Percentiles rank a stretch among this genome's conserved stretches.
Evolutionary conservation across 53 echinoderm and acorn worm genomes (phyloP).

Genomic region (Zoroaster sp.): DNA sequence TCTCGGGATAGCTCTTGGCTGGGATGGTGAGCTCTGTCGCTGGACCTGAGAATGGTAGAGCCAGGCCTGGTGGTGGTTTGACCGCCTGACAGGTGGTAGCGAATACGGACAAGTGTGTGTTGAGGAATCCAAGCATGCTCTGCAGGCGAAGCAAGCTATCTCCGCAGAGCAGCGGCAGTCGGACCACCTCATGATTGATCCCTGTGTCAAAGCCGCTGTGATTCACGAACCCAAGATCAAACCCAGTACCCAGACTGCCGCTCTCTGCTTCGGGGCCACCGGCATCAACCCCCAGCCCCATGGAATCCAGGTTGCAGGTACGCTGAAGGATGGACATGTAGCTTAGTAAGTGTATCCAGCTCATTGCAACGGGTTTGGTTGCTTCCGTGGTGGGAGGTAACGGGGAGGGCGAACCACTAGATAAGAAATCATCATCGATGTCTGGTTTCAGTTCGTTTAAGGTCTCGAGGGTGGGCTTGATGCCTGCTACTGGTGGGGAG

Average conservation of each 20-base stretch:
- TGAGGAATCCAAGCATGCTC: slow-evolving; percentile 73
- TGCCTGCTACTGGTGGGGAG: slow-evolving; percentile 36
- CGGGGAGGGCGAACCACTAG: background rate
- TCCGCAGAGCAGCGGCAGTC: slow-evolving; percentile 75
- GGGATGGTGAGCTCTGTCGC: slow-evolving; percentile 64
- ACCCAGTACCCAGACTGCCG: slow-evolving; percentile 60
- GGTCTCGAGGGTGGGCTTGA: slow-evolving; percentile 57
- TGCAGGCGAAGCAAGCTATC: slow-evolving; percentile 67
- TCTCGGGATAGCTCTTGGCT: slow-evolving; percentile 62
- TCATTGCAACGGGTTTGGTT: slow-evolving; percentile 42
- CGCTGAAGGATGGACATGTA: slow-evolving; percentile 91
- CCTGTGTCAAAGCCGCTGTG: slow-evolving; percentile 68
- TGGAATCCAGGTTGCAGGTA: slow-evolving; percentile 76
- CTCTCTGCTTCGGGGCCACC: slow-evolving; percentile 9
- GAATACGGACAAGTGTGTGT: slow-evolving; percentile 65
- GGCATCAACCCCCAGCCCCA: slow-evolving; percentile 52
- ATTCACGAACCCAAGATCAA: slow-evolving; percentile 66
- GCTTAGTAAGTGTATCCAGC: slow-evolving; percentile 91
- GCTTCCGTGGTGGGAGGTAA: background rate
- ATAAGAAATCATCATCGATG: slow-evolving; percentile 39
- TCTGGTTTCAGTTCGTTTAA: slow-evolving; percentile 60
- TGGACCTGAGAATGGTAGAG: slow-evolving; percentile 46
- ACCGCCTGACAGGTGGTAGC: slow-evolving; percentile 70
- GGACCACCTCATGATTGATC: slow-evolving; percentile 76
- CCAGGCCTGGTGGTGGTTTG: slow-evolving; percentile 67